These are phyloP conservation scores for Phalacrocorax pelagicus DNA, from an alignment of 2,113 vertebrate genomes.

Conservation along the genomic window DNA sequence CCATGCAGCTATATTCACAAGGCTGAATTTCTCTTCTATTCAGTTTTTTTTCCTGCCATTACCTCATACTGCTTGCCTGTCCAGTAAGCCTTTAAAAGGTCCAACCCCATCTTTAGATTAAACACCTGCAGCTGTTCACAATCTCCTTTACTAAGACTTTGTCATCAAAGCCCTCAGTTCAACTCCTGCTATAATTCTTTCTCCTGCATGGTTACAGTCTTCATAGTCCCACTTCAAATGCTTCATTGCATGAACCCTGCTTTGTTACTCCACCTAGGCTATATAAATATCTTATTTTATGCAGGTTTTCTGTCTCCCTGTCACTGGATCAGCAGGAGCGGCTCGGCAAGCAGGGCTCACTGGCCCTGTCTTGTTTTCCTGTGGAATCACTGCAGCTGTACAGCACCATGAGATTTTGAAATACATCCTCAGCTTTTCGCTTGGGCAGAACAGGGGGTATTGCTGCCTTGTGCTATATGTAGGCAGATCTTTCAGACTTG, in stretches of 20 bases:
- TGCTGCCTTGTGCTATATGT: neutral
- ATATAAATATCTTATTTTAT: neutral
- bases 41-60: neutral
- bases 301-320: neutral
- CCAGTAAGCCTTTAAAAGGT: neutral
- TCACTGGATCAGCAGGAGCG: neutral
- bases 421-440: neutral
- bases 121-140: neutral
- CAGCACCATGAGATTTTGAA: neutral
- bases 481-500: neutral
- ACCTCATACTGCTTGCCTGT: neutral
- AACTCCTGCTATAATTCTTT: neutral
- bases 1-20: neutral
- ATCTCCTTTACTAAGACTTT: neutral
- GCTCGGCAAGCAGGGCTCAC: neutral
- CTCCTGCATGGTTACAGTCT: neutral
- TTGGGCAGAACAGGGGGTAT: neutral
- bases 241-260: neutral
- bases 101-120: neutral
- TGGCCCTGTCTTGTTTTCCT: neutral
- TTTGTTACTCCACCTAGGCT: neutral
- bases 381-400: accelerated
- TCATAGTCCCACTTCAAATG: neutral
- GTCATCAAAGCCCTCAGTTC: neutral
- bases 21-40: neutral